Evolutionary conservation across 2,797 vertebrate species (phyloP).

Genomic region (Gallirallus australis): DNA sequence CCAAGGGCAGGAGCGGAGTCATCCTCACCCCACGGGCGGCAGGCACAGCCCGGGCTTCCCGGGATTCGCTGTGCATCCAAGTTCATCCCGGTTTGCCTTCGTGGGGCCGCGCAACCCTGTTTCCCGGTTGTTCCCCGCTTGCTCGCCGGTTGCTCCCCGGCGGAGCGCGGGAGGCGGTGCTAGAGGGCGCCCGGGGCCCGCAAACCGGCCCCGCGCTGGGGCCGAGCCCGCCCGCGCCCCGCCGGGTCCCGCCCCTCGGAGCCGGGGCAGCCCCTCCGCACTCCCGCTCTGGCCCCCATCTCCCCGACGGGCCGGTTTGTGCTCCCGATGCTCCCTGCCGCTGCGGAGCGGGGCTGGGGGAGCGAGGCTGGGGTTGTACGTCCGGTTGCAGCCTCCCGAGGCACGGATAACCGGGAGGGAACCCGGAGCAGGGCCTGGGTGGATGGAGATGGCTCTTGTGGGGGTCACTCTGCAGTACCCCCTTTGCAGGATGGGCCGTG

Average conservation of each 20-base stretch:
- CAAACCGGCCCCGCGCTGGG: background rate
- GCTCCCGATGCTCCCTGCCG: background rate
- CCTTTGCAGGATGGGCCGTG: background rate
- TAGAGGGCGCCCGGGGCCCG: conserved; percentile 45
- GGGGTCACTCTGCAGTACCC: background rate
- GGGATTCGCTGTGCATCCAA: background rate
- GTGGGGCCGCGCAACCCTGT: background rate
- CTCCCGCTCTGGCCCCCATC: background rate
- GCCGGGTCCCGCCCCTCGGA: background rate
- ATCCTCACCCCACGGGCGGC: background rate
- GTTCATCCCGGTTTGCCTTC: rapidly evolving
- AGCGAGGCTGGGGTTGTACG: rapidly evolving
- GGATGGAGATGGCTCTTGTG: background rate
- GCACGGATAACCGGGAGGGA: rapidly evolving
- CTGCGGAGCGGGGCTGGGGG: too few relatives aligned
- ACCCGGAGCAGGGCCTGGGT: background rate
- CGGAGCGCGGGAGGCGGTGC: background rate
- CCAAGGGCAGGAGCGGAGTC: background rate
- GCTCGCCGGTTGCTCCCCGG: too few relatives aligned
- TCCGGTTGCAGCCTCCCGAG: rapidly evolving
- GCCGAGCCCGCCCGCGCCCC: background rate
- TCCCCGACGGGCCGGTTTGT: too few relatives aligned
- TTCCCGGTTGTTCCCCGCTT: background rate
- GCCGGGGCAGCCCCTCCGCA: background rate
- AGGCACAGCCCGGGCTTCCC: background rate